Percentiles rank a stretch among this genome's conserved stretches.
phyloP scores from a whole-genome alignment of 2,113 vertebrate species.

The Cyanoderma ruficeps region DNA sequence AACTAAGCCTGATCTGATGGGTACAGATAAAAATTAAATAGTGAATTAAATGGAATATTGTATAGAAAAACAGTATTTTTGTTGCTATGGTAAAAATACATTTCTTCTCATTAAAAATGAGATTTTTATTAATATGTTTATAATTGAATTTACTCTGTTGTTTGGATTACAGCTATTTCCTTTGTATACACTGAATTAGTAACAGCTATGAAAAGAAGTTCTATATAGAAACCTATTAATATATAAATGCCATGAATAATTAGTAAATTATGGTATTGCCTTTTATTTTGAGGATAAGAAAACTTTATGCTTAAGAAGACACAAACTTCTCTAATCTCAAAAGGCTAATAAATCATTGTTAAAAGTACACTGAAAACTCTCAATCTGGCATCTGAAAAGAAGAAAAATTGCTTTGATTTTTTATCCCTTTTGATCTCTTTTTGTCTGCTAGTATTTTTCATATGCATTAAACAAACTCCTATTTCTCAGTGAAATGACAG shows the following conservation, averaged over 20 bases:
- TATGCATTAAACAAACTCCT: not conserved
- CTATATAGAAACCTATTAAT: not conserved
- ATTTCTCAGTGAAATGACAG: slow-evolving; percentile 18
- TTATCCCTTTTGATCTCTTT: slow-evolving; percentile 37
- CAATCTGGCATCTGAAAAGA: not conserved
- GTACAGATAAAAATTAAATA: not conserved
- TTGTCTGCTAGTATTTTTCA: slow-evolving; percentile 51
- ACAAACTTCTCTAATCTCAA: not conserved
- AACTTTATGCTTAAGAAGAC: not conserved
- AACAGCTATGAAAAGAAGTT: not conserved
- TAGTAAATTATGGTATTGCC: not conserved
- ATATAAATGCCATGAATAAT: not conserved
- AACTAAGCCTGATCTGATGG: not conserved
- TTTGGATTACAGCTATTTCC: not conserved
- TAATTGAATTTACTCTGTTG: not conserved
- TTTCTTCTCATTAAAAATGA: not conserved
- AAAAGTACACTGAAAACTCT: not conserved
- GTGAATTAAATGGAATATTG: not conserved
- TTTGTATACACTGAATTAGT: not conserved
- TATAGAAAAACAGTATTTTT: not conserved
- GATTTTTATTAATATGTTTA: not conserved
- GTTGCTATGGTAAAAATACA: not conserved
- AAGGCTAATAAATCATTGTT: slow-evolving; percentile 12
- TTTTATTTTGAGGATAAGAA: slow-evolving; percentile 14
- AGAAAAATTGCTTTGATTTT: slow-evolving; percentile 39